phyloP scores from a whole-genome alignment of 2,113 vertebrate species.

The Bos indicus region DNA sequence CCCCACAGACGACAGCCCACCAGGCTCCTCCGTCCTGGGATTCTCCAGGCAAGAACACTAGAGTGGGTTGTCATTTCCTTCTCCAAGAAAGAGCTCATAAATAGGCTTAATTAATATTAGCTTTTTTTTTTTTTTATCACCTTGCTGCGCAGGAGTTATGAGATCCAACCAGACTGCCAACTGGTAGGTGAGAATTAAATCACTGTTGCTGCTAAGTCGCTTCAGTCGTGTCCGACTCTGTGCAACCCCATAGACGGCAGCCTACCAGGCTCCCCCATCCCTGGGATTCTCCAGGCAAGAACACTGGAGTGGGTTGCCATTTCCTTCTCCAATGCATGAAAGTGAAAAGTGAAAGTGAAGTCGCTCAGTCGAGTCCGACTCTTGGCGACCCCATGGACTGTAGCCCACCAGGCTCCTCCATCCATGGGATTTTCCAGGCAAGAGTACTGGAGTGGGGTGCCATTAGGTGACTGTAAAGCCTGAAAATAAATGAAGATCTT shows the following conservation, averaged over 20 bases:
- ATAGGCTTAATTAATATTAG: not conserved
- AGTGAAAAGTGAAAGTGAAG: too few species aligned
- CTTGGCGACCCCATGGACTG: too few species aligned
- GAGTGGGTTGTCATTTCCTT: not conserved
- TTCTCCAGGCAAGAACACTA: not conserved
- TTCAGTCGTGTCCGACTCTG: too few species aligned
- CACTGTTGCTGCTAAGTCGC: not conserved
- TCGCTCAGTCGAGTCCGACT: too few species aligned
- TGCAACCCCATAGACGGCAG: too few species aligned
- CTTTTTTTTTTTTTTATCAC: not conserved
- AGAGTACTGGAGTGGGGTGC: too few species aligned
- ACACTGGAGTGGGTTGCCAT: too few species aligned
- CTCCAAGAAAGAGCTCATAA: not conserved
- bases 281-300: too few species aligned
- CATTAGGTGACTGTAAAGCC: not conserved
- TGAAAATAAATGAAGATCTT: conserved; percentile 15
- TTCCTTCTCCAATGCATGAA: too few species aligned
- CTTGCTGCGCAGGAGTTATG: not conserved
- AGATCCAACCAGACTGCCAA: not conserved
- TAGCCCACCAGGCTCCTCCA: too few species aligned
- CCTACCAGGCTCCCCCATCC: too few species aligned
- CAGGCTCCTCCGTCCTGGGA: not conserved
- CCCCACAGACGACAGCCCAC: fast-evolving
- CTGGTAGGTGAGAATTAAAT: not conserved
- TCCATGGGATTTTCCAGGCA: too few species aligned